Evolutionary conservation across 2,113 vertebrate genomes (phyloP).

Genomic region (Notechis scutatus): DNA sequence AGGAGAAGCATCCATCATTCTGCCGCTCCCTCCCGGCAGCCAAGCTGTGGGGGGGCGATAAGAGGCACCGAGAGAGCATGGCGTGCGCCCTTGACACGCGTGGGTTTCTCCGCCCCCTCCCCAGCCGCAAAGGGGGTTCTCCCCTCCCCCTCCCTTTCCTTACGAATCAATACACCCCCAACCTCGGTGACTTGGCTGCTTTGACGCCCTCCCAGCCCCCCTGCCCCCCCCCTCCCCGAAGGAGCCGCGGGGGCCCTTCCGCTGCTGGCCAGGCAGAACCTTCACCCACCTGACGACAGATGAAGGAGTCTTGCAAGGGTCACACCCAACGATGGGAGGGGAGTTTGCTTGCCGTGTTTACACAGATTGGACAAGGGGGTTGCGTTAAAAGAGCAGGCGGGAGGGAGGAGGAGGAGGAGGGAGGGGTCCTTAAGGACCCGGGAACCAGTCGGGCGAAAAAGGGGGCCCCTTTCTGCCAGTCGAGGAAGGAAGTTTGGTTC

Average conservation of each 20-base stretch:
- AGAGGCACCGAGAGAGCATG: neutral
- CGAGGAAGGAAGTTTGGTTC: neutral
- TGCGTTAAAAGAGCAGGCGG: neutral
- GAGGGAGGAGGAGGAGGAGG: neutral
- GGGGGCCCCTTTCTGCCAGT: neutral
- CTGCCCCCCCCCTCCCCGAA: neutral
- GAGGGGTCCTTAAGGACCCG: neutral
- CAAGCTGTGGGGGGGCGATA: neutral
- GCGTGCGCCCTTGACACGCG: neutral
- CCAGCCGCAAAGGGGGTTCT: neutral
- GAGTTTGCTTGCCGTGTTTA: neutral
- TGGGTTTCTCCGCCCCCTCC: neutral
- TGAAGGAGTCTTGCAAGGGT: neutral
- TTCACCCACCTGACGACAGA: neutral
- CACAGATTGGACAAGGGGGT: neutral
- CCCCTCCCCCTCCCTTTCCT: neutral
- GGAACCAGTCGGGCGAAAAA: neutral
- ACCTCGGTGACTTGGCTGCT: neutral
- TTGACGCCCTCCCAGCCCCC: neutral
- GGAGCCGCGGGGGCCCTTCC: neutral
- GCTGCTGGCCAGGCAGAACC: neutral
- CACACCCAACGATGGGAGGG: neutral
- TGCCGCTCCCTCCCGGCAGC: neutral
- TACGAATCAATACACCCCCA: neutral
- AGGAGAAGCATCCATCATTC: neutral